Base-by-base conservation (phyloP, 2,113 vertebrate genomes). In the Caloenas nicobarica region DNA sequence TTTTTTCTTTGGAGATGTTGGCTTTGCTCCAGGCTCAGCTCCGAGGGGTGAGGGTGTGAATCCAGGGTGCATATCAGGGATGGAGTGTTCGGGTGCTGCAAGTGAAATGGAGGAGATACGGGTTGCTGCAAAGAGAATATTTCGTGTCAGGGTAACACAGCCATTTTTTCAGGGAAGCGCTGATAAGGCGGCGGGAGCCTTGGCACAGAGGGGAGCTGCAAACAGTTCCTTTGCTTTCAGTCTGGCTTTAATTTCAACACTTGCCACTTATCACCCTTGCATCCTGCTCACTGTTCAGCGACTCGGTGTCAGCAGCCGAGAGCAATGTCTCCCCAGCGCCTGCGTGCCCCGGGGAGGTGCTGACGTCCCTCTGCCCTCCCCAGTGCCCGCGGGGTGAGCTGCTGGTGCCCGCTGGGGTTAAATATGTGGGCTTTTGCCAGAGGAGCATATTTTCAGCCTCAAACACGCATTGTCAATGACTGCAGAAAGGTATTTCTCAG, bases 1-100 rank as follows among this genome's bases (percentile, higher is more conserved):
- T 91, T 97, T 95, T 97, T 93, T 21, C 80, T 90, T 93, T 71
- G 81, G 90, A 89, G 90, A 95, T 50, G 33, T 78, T 96, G 96
- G 95, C 92, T 89, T 46, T 2, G 6, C 61, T 94, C 96, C 96
- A 95, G 81, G 48, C 72, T 56, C 3, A 1, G 73, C 68, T 83
- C 68, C 3, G 10, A 69, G 81, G 91, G 88, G 70, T 0, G 11
- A 72, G 88, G 78, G 92, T 15, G 77, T 44, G 83, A 91, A 96
- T 64, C 79, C 95, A 73, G 85, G 62, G 90, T 28, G 66, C 38
- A 76, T 89, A 80, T 33, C 81, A 3, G 81, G 56, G 89, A 70
- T 24, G 70, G 91, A 66, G 76, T 7, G 0, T 9, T 48, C 0
- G 4, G 80, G 42, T 44, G 42, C 42, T 44, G 42, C 42, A 16